Conservation (phyloP, 2,797 vertebrate species). For the Arnoldichthys spilopterus region DNA sequence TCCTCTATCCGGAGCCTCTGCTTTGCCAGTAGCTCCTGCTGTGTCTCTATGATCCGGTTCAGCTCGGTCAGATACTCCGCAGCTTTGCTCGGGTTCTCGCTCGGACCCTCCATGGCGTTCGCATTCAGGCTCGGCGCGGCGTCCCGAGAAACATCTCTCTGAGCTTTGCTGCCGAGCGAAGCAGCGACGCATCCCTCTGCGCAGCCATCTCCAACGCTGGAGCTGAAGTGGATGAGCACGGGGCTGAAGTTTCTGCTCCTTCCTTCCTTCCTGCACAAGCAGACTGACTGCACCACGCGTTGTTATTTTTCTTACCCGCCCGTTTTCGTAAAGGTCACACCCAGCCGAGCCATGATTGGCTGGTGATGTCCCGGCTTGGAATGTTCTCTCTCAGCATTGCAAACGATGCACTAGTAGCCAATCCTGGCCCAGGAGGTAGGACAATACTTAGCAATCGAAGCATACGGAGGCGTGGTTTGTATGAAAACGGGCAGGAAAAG, state of each 20-base stretch:
- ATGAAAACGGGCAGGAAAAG: background rate
- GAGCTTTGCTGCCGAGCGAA: background rate
- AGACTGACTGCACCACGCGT: constrained; percentile 7
- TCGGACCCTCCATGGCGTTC: constrained; percentile 82
- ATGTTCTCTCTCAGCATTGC: background rate
- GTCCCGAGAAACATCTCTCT: background rate
- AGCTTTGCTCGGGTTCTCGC: constrained; percentile 89
- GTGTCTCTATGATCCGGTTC: constrained; percentile 93
- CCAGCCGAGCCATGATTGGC: background rate
- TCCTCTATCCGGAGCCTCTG: constrained; percentile 90
- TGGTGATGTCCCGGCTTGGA: background rate
- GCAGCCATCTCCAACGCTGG: background rate
- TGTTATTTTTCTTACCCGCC: background rate
- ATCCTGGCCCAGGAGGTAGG: background rate
- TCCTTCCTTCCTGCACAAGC: background rate
- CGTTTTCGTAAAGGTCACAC: background rate
- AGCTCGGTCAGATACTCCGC: constrained; percentile 92
- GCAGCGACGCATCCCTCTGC: background rate
- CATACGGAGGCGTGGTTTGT: background rate
- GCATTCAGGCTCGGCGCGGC: background rate
- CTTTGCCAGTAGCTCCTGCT: constrained; percentile 92
- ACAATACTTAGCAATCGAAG: background rate
- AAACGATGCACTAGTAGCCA: background rate
- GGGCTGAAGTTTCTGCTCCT: background rate
- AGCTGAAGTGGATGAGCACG: background rate